Evolutionary conservation across 2,888 invertebrate species (phyloP), one percentile per base, ranked within the genome.

Genomic region (Muschampia plurimacula): DNA sequence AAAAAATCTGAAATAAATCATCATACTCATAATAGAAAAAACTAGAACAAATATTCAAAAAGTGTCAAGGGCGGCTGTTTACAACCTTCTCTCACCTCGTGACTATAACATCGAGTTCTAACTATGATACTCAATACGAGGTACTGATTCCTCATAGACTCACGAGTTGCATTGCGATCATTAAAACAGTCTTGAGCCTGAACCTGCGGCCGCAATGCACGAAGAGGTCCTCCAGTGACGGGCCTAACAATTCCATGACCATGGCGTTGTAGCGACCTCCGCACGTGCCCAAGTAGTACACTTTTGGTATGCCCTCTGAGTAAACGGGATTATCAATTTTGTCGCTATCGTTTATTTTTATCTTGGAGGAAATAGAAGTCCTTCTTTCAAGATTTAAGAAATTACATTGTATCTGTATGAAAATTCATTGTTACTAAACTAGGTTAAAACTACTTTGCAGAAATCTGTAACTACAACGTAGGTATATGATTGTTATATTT

Each of bases 281-380:
- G 95, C 99, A 99, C 83, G 99, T 99, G 81, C 99, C 99, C 95
- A 99, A 99, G 95, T 99, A 99, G 96, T 98, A 99, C 84, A 99
- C 99, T 96, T 99, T 99, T 86, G 99, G 99, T 92, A 99, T 96
- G 89, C 99, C 99, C 96, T 99, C 99, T 98, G 95, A 92, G 93
- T 83, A 88, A 89, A 88, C 78, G 81, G 77, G 79, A 79, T 77
- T 67, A 75, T 87, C 79, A 57, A 57, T 67, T 57, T 15, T 22
- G 39, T 55, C 7, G 55, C 55, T 22, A 55, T 22, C 8, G 7
- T 9, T 8, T 22, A 9, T 22, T 7, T 22, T 22, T 4, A 5
- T 36, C 36, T 36, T 36, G 36, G 36, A 36, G 36, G 36, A 36
- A 36, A 36, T 36, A 36, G 5, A 5, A 36, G 3, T 36, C 36